These are phyloP conservation scores for Aphidoletes aphidimyza DNA, from an alignment of 2,888 invertebrate genomes.

Conservation along the genomic window DNA sequence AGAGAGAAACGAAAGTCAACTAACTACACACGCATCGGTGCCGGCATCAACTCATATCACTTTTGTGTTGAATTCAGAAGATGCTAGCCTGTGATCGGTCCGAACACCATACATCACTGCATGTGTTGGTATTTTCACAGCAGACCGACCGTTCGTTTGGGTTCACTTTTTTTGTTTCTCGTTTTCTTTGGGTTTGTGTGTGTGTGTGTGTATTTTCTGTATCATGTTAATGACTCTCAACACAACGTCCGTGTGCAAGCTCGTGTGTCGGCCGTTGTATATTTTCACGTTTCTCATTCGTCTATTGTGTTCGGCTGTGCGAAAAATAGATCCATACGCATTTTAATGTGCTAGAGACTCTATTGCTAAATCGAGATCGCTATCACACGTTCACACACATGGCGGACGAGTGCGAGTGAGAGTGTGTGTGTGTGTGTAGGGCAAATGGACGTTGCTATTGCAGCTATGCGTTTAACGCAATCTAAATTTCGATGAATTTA, in stretches of 20 bases:
- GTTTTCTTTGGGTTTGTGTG: neutral
- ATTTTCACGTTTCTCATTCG: neutral
- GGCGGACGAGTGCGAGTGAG: no score
- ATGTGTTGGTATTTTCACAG: slow-evolving; percentile 8
- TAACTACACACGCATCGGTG: slow-evolving; percentile 1
- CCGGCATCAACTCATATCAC: slow-evolving; percentile 23
- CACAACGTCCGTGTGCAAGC: slow-evolving; percentile 11
- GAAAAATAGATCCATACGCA: slow-evolving; percentile 18
- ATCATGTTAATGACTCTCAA: neutral
- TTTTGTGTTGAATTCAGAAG: slow-evolving; percentile 2
- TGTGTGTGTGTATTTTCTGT: neutral
- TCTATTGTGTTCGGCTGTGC: neutral
- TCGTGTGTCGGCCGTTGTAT: neutral
- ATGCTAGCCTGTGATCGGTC: neutral
- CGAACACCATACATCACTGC: neutral
- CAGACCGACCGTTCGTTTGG: neutral
- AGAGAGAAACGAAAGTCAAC: neutral
- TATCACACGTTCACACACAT: neutral
- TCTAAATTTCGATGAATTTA: neutral
- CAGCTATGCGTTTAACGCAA: slow-evolving; percentile 25
- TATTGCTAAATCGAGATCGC: slow-evolving; percentile 45
- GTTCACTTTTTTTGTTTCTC: neutral
- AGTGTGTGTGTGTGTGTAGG: neutral
- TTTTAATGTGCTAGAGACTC: neutral
- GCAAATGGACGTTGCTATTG: neutral